phyloP scores from a whole-genome alignment of 2,113 vertebrate genomes.

The Circaetus gallicus region DNA sequence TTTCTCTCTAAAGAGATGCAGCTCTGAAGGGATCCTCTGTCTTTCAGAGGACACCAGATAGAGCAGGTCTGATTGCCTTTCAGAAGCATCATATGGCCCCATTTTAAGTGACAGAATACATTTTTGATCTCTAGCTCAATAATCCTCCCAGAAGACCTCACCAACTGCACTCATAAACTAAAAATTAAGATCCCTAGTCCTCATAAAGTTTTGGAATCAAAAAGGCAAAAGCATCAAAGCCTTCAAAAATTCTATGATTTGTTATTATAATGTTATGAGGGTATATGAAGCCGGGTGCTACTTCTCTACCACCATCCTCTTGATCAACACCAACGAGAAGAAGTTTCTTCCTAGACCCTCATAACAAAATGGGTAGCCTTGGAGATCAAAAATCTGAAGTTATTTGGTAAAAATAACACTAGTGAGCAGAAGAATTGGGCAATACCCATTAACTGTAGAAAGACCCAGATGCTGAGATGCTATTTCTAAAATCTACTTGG shows the following conservation, averaged over 20 bases:
- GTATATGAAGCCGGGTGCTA: not conserved
- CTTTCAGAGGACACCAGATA: not conserved
- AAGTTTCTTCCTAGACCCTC: not conserved
- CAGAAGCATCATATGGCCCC: not conserved
- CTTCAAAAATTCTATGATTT: not conserved
- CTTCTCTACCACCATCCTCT: not conserved
- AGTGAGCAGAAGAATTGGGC: not conserved
- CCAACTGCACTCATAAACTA: not conserved
- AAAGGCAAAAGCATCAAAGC: not conserved
- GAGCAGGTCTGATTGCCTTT: not conserved
- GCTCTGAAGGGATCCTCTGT: conserved; percentile 1
- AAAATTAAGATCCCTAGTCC: not conserved
- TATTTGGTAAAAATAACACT: not conserved
- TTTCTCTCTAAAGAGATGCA: not conserved
- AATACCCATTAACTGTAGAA: not conserved
- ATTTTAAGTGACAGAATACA: not conserved
- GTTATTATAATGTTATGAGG: not conserved
- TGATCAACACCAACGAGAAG: not conserved
- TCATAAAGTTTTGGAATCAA: not conserved
- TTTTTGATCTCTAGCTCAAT: not conserved
- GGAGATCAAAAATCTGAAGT: not conserved
- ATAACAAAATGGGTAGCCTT: not conserved
- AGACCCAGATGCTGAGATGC: not conserved
- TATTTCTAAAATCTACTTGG: not conserved
- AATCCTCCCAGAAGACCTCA: not conserved